Percentiles rank a stretch among this genome's conserved stretches.
Evolutionary conservation across 2,113 vertebrate genomes (phyloP).

Genomic region (Hystrix cristata): DNA sequence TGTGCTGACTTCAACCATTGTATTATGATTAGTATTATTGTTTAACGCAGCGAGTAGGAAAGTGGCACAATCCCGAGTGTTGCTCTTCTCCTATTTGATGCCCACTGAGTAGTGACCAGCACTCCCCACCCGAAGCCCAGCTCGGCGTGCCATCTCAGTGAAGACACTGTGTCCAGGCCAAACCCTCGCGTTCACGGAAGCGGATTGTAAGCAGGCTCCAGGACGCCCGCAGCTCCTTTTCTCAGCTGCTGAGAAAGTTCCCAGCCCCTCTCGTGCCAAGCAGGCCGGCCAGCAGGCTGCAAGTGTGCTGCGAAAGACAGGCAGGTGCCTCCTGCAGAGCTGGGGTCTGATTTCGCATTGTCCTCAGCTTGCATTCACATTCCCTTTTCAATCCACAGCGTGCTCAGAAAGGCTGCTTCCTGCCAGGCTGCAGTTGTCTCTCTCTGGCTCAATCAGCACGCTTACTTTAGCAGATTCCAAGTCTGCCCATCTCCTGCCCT

Average conservation of each 20-base stretch:
- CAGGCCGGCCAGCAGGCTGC: neutral
- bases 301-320: neutral
- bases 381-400: neutral
- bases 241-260: neutral
- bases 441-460: neutral
- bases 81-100: neutral
- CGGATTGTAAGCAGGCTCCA: constrained; percentile 22
- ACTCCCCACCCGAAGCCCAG: neutral
- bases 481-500: neutral
- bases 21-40: neutral
- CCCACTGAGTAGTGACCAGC: neutral
- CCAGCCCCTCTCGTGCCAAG: neutral
- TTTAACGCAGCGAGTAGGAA: neutral
- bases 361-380: constrained; percentile 58
- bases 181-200: neutral
- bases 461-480: neutral
- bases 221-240: neutral
- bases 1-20: neutral
- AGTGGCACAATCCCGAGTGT: neutral
- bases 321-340: constrained; percentile 1
- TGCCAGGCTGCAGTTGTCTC: neutral
- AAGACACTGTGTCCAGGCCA: neutral
- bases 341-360: constrained; percentile 9
- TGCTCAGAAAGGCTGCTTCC: constrained; percentile 48
- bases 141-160: neutral